Evolutionary conservation across 2,797 vertebrate genomes (phyloP), one percentile per base, ranked within the genome.

Genomic region (Paedocypris micromegethes): DNA sequence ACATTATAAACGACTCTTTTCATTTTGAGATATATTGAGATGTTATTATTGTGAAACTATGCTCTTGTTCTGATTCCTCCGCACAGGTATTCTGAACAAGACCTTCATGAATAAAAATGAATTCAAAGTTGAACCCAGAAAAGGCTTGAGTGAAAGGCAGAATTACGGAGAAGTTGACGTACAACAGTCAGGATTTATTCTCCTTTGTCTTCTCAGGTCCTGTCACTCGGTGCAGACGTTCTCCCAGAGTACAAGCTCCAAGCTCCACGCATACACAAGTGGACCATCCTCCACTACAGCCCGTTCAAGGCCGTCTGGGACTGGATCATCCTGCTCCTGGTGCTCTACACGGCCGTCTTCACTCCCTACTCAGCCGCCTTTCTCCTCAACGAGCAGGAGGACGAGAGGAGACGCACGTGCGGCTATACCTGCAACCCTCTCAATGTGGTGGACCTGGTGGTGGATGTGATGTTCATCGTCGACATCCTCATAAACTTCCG

Each of bases 231-330:
- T 0, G 97, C 96, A 0, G 96, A 99, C 0, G 97, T 99, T 57
- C 91, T 99, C 38, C 97, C 96, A 0, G 96, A 99, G 82, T 99
- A 99, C 83, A 95, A 99, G 79, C 91, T 99, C 62, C 97, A 99
- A 85, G 93, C 93, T 0, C 96, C 96, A 0, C 94, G 94, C 49
- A 93, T 98, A 83, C 96, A 99, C 86, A 92, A 90, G 70, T 97
- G 95, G 89, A 99, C 95, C 81, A 93, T 99, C 85, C 90, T 99
- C 56, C 96, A 98, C 88, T 98, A 98, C 83, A 99, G 96, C 80
- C 96, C 97, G 64, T 98, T 99, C 88, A 99, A 99, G 87, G 96
- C 97, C 0, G 91, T 98, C 50, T 99, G 97, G 97, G 97, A 99
- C 88, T 99, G 97, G 97, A 85, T 99, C 59, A 97, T 99, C 84